Percentiles rank a stretch among this genome's conserved stretches.
These are phyloP conservation scores for Aphelinus certus DNA, from an alignment of 1,140 invertebrate genomes.

Conservation along the genomic window DNA sequence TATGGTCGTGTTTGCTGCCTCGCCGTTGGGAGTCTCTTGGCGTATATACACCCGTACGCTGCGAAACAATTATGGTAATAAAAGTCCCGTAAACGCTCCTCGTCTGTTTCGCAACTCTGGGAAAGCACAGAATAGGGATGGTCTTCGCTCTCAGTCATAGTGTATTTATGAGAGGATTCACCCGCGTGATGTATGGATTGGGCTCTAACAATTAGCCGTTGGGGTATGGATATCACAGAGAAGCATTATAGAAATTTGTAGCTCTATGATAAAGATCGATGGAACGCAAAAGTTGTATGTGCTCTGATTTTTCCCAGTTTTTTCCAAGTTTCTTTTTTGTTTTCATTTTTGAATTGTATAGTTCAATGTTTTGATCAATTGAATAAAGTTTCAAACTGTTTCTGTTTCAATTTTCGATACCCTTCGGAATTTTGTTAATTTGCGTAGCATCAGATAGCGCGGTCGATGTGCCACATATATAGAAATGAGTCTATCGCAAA, in stretches of 20 bases:
- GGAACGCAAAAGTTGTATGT: no score
- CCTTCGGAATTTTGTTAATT: no score
- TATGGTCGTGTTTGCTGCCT: conserved; percentile 50
- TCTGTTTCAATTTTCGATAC: no score
- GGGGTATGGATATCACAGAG: conserved; percentile 5
- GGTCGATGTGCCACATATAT: no score
- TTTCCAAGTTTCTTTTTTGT: no score
- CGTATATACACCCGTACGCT: conserved; percentile 37
- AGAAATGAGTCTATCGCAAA: no score
- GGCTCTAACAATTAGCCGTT: conserved; percentile 12
- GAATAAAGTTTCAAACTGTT: no score
- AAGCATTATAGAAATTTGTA: neutral
- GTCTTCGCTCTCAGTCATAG: neutral
- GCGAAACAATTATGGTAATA: conserved; percentile 61
- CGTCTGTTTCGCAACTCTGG: neutral
- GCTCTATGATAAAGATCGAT: no score
- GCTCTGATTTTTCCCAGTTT: no score
- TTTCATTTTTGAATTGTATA: no score
- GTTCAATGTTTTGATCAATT: no score
- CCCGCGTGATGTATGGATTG: neutral
- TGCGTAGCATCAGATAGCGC: no score
- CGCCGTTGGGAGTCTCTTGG: conserved; percentile 36
- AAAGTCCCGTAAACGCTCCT: conserved; percentile 40
- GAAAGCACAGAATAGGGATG: conserved; percentile 33
- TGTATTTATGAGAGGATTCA: conserved; percentile 8